Evolutionary conservation across 2,888 invertebrate genomes (phyloP).

Genomic region (Watsonalla cultraria): DNA sequence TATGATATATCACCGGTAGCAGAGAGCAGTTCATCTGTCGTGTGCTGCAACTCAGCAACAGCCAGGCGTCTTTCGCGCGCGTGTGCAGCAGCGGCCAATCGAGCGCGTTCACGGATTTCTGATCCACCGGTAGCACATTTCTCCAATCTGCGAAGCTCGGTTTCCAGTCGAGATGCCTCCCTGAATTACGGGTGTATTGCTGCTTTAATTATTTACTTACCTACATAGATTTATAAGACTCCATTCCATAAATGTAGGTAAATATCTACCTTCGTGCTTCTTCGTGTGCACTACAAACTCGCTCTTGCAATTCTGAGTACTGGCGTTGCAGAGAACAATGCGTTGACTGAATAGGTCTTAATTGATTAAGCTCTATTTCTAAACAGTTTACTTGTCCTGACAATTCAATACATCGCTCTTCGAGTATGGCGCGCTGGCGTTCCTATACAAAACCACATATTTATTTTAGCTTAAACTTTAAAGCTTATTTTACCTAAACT

Average conservation of each 20-base stretch:
- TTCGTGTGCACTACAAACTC: conserved; percentile 41
- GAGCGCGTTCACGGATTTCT: conserved; percentile 61
- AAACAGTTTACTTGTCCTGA: conserved; percentile 33
- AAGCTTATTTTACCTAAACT: too few species aligned
- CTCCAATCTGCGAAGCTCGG: conserved; percentile 59
- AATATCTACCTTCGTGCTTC: conserved; percentile 46
- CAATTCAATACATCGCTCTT: conserved; percentile 55
- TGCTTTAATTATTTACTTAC: too few species aligned
- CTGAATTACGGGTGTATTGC: conserved; percentile 20
- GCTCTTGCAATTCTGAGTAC: conserved; percentile 53
- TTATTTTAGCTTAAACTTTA: background rate
- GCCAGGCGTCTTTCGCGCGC: conserved; percentile 60
- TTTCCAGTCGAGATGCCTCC: conserved; percentile 52
- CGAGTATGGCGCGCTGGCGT: conserved; percentile 49
- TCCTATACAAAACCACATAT: conserved; percentile 35
- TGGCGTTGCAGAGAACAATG: conserved; percentile 47
- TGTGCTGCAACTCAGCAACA: conserved; percentile 52
- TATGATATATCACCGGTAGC: conserved; percentile 43
- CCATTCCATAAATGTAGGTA: background rate
- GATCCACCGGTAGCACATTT: conserved; percentile 54
- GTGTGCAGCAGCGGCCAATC: conserved; percentile 66
- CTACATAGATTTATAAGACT: too few species aligned
- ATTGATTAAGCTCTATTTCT: conserved; percentile 51
- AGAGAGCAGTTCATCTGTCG: conserved; percentile 41
- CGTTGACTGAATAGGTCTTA: conserved; percentile 47